Base-by-base conservation (phyloP, 1,140 invertebrate genomes). In the Papilio polytes region DNA sequence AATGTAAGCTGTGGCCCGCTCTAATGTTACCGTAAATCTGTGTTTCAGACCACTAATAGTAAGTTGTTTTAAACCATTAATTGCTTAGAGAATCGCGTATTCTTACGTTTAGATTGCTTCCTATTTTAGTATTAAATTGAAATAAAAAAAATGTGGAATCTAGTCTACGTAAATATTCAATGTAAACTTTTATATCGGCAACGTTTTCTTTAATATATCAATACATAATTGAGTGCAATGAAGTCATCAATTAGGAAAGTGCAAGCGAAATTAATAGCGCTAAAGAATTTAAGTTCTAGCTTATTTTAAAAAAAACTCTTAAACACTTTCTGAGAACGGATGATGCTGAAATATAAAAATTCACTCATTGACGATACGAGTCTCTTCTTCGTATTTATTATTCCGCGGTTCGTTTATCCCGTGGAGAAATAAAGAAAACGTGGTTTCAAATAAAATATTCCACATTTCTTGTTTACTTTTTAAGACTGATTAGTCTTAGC, bases 1-100 rank as follows among this genome's bases (percentile, higher is more conserved):
- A 76, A 76, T 76, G 74, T 76, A 76, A 76, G 46, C 41, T 76
- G n/a, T 26, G 46, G 9, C 6, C 73, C 73, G 73, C 41, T 74
- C 46, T 51, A 48, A 74, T 1, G 3, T 26, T n/a, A 22, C 73
- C 46, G 73, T 74, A 53, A 48, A 74, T 74, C 73, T 46, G 73
- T 74, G 20, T 74, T 74, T 13, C 22, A 13, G 20, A 63, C 59
- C 59, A 26, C 22, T 26, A 18, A 44, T 36, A 31, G 6, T 73
- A 26, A 20, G 13, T 44, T 44, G 70, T 44, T 72, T 4, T 72
- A 41, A 31, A 53, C 18, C 18, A n/a, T 53, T 53, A 53, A 26
- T 72, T 72, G 20, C n/a, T 63, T 26, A 26, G 59, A 26, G 20
- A 63, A 26, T 13, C 20, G 59, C 20, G 20, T 63, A 3, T 63